Percentiles rank a stretch among this genome's conserved stretches.
Evolutionary conservation across 2,113 vertebrate genomes (phyloP).

Genomic region (Poicephalus gulielmi): DNA sequence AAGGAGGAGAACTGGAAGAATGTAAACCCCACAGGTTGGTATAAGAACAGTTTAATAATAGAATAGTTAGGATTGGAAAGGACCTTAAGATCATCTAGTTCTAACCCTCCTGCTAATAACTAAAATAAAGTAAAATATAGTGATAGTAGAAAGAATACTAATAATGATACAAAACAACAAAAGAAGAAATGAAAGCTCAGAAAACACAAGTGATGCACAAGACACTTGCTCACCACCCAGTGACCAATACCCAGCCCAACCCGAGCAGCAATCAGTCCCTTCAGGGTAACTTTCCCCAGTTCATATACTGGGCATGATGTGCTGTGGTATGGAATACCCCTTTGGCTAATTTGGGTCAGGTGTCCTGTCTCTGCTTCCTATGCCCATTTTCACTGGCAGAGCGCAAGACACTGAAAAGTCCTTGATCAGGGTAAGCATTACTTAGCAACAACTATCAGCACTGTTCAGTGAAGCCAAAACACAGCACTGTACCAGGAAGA

Average conservation of each 20-base stretch:
- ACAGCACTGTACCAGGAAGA: neutral
- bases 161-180: neutral
- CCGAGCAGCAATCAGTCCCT: neutral
- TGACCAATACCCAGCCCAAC: neutral
- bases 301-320: neutral
- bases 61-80: neutral
- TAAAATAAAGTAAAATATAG: neutral
- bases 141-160: neutral
- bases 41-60: neutral
- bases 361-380: neutral
- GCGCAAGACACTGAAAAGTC: neutral
- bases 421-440: neutral
- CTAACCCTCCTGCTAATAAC: neutral
- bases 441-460: neutral
- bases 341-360: neutral
- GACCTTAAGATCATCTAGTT: neutral
- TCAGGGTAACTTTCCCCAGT: neutral
- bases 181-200: neutral
- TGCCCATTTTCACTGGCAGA: neutral
- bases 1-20: neutral
- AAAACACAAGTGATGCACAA: neutral
- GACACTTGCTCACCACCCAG: neutral
- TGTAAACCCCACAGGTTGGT: neutral
- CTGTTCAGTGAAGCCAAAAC: neutral
- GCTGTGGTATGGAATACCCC: neutral